Evolutionary conservation across 2,888 invertebrate species (phyloP).

Genomic region (Patella ulyssiponensis): DNA sequence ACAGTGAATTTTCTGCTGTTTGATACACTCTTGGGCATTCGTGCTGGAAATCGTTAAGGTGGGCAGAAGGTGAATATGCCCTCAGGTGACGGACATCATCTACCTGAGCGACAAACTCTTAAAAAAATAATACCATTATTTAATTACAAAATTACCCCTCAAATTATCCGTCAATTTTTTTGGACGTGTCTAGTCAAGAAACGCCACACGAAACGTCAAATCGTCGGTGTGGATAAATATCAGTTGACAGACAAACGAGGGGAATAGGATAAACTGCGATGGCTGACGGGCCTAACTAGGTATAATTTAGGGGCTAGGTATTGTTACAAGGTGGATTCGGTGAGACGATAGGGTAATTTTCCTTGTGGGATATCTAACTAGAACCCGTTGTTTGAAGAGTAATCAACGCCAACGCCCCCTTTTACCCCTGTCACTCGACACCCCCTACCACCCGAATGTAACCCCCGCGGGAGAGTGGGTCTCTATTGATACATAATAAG

Average conservation of each 20-base stretch:
- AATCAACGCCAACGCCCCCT: conserved; percentile 1
- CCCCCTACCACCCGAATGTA: neutral
- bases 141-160: conserved; percentile 8
- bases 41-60: too few species aligned
- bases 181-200: neutral
- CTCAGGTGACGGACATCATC: too few species aligned
- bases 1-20: too few species aligned
- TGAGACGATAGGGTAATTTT: conserved; percentile 9
- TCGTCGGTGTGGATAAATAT: neutral
- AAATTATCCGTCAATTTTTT: neutral
- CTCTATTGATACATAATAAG: too few species aligned
- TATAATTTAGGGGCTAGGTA: conserved; percentile 1
- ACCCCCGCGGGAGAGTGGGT: too few species aligned
- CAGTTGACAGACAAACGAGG: neutral
- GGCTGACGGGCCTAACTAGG: neutral
- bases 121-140: neutral
- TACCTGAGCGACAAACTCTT: too few species aligned
- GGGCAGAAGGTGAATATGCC: too few species aligned
- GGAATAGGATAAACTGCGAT: neutral
- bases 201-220: neutral
- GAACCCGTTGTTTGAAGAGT: neutral
- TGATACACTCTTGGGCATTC: too few species aligned
- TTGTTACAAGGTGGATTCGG: neutral
- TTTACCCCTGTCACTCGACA: neutral
- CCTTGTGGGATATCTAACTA: neutral